phyloP scores from a whole-genome alignment of 1,140 invertebrate species.

The Alviniconcha marisindica region DNA sequence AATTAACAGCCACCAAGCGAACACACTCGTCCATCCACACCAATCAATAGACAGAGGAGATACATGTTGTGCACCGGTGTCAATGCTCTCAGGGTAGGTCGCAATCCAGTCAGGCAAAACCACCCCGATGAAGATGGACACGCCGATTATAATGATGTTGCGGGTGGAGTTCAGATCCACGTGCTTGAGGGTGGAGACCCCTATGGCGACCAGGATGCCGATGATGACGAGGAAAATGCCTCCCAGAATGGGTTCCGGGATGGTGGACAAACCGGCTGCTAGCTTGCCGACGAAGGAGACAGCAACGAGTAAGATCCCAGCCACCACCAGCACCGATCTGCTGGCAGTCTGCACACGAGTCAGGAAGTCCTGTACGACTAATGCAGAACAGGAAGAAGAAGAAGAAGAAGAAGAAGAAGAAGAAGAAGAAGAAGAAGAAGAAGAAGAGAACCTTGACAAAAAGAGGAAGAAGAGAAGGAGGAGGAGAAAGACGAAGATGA shows the following conservation, averaged over 20 bases:
- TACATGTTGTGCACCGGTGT: too few relatives aligned
- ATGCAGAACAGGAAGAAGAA: conserved; percentile 21
- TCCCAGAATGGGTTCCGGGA: conserved; percentile 90
- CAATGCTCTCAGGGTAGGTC: conserved; percentile 80
- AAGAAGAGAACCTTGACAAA: neutral
- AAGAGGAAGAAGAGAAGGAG: conserved; percentile 2
- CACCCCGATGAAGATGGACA: conserved; percentile 90
- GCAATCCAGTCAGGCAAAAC: conserved; percentile 84
- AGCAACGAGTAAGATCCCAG: conserved; percentile 85
- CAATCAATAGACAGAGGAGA: too few relatives aligned
- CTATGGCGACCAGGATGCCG: conserved; percentile 71
- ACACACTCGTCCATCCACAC: too few relatives aligned
- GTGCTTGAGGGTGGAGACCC: conserved; percentile 85
- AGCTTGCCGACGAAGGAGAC: conserved; percentile 83
- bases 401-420: conserved; percentile 25
- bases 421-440: conserved; percentile 14
- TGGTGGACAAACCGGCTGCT: conserved; percentile 90
- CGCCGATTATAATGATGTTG: conserved; percentile 92
- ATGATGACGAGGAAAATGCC: conserved; percentile 93
- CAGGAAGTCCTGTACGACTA: too few relatives aligned
- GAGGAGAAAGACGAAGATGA: conserved; percentile 5
- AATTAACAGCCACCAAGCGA: too few relatives aligned
- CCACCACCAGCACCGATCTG: conserved; percentile 80
- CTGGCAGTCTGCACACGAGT: conserved; percentile 60
- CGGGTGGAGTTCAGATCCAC: conserved; percentile 87